phyloP scores from a whole-genome alignment of 1,140 invertebrate species.

The Drosophila nigrodunni region DNA sequence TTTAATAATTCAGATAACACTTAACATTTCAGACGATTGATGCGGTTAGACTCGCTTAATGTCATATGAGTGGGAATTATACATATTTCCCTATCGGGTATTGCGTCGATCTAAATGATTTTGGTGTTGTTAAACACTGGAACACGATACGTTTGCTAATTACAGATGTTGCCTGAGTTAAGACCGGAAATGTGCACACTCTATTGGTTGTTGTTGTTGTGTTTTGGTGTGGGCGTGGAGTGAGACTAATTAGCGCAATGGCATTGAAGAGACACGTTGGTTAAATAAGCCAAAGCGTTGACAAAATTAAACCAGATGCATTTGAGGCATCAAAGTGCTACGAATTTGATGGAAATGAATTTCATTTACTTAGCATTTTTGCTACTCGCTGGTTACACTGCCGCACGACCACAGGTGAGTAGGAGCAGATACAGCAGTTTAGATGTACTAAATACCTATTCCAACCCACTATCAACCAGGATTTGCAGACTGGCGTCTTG shows the following conservation, averaged over 20 bases:
- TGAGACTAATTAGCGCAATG: conserved; percentile 32
- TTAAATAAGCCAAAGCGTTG: conserved; percentile 29
- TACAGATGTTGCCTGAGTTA: conserved; percentile 31
- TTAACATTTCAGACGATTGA: neutral
- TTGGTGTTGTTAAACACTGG: conserved; percentile 3
- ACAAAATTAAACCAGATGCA: neutral
- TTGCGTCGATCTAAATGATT: conserved; percentile 1
- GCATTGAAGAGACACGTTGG: neutral
- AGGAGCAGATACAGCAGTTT: neutral
- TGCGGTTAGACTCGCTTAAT: neutral
- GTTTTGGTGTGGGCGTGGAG: neutral
- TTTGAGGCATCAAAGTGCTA: neutral
- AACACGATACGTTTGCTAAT: conserved; percentile 1
- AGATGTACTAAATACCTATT: neutral
- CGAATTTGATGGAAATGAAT: conserved; percentile 18
- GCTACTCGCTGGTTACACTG: conserved; percentile 14
- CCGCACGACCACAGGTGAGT: conserved; percentile 25
- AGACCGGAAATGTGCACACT: conserved; percentile 20
- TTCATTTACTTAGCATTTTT: neutral
- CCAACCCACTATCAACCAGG: neutral
- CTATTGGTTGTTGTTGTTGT: conserved; percentile 5
- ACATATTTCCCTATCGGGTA: neutral
- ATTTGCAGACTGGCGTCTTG: conserved; percentile 53
- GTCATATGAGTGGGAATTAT: no score
- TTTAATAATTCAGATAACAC: neutral